Conservation (phyloP, 1,140 invertebrate genomes). For the Hetaerina americana region DNA sequence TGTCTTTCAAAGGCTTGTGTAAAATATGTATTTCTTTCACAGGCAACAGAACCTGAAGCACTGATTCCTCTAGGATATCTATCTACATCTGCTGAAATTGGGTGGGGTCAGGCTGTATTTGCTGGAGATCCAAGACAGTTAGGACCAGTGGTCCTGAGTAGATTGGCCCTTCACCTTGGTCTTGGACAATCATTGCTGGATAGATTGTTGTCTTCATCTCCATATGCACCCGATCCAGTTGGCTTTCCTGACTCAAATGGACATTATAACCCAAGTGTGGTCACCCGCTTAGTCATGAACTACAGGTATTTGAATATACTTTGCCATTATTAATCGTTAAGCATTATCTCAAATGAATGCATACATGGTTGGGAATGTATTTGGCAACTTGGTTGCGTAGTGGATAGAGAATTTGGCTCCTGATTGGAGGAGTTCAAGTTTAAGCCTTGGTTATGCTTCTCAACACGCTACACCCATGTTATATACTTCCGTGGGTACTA, state of each 20-base stretch:
- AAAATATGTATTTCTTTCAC: not conserved
- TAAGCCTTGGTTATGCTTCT: too few relatives aligned
- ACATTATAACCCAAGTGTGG: slow-evolving; percentile 41
- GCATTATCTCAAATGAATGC: too few relatives aligned
- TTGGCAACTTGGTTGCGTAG: too few relatives aligned
- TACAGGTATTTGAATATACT: slow-evolving; percentile 36
- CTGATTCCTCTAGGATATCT: slow-evolving; percentile 44
- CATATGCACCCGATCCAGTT: slow-evolving; percentile 47
- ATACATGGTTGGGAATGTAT: too few relatives aligned
- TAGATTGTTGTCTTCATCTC: slow-evolving; percentile 45
- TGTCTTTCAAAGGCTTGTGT: too few relatives aligned
- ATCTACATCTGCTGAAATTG: slow-evolving; percentile 21
- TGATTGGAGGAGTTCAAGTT: too few relatives aligned
- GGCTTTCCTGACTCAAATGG: not conserved
- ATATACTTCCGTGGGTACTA: too few relatives aligned
- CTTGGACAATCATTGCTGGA: slow-evolving; percentile 56
- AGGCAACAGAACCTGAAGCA: not conserved
- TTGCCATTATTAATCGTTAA: too few relatives aligned
- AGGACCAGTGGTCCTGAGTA: slow-evolving; percentile 65
- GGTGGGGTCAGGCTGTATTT: slow-evolving; percentile 56
- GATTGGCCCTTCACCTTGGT: slow-evolving; percentile 45
- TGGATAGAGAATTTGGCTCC: too few relatives aligned
- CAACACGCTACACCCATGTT: too few relatives aligned
- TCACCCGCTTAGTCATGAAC: slow-evolving; percentile 60
- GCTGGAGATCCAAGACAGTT: slow-evolving; percentile 87